A percentile compares a stretch with the other conserved stretches of the same genome.
Conservation (phyloP, 1,140 invertebrate species). For the Drosophila neocordata region DNA sequence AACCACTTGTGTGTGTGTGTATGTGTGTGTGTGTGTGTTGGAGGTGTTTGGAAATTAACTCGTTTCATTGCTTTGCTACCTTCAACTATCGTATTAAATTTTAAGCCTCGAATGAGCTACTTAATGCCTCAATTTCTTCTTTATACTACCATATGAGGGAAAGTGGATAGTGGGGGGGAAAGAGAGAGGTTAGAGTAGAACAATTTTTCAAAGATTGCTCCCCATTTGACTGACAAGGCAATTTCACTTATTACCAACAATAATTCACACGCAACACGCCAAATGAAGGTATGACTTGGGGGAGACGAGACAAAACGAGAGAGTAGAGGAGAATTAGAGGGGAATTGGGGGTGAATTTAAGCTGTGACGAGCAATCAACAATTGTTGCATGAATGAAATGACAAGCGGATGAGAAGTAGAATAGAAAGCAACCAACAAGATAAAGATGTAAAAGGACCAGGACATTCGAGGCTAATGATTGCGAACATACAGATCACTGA, state of each 20-base stretch:
- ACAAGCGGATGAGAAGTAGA: conserved; percentile 14
- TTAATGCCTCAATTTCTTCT: conserved; percentile 38
- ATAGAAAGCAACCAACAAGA: not conserved
- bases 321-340: too few species aligned
- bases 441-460: conserved; percentile 6
- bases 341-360: not conserved
- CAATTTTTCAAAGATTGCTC: conserved; percentile 57
- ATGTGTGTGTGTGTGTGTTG: not conserved
- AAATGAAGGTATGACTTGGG: not conserved
- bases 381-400: conserved; percentile 74
- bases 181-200: conserved; percentile 36
- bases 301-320: not conserved
- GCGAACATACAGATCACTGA: conserved; percentile 74
- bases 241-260: conserved; percentile 67
- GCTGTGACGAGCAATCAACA: conserved; percentile 62
- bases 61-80: conserved; percentile 60
- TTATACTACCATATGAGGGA: not conserved
- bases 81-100: conserved; percentile 38
- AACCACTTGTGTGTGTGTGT: conserved; percentile 37
- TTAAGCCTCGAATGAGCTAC: conserved; percentile 20
- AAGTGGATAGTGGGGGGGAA: not conserved
- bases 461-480: conserved; percentile 69
- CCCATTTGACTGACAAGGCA: conserved; percentile 54
- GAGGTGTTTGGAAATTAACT: conserved; percentile 71
- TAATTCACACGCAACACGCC: conserved; percentile 69